Evolutionary conservation across 2,888 invertebrate species (phyloP).

Genomic region (Desoria tigrina): DNA sequence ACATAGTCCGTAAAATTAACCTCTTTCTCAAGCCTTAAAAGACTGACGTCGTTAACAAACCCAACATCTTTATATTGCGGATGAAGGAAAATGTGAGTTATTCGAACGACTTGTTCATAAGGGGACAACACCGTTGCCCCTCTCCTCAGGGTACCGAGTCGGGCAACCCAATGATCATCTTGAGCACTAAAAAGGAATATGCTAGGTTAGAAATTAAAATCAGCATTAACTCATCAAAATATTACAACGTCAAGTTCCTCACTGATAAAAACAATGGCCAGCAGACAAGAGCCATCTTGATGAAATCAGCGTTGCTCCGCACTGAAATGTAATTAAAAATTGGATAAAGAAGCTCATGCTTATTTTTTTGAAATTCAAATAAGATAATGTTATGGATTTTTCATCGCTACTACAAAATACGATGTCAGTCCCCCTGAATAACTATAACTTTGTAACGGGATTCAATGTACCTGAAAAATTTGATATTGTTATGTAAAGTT

Average conservation of each 20-base stretch:
- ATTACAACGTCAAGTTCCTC: slow-evolving; percentile 56
- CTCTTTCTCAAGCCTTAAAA: slow-evolving; percentile 66
- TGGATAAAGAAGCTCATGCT: too few species aligned
- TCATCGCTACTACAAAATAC: too few species aligned
- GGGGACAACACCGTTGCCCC: slow-evolving; percentile 74
- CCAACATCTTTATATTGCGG: slow-evolving; percentile 73
- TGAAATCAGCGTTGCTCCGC: slow-evolving; percentile 71
- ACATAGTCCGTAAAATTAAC: slow-evolving; percentile 66
- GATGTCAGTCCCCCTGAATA: too few species aligned
- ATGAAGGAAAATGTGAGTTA: slow-evolving; percentile 69
- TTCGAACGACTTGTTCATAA: slow-evolving; percentile 70
- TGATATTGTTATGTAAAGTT: too few species aligned
- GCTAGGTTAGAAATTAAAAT: slow-evolving; percentile 2
- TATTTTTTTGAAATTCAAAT: too few species aligned
- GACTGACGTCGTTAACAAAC: slow-evolving; percentile 76
- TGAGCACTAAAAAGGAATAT: slow-evolving; percentile 63
- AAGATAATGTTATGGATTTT: too few species aligned
- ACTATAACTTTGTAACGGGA: too few species aligned
- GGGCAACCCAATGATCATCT: slow-evolving; percentile 76
- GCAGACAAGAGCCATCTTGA: slow-evolving; percentile 75
- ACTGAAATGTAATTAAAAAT: too few species aligned
- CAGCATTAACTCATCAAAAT: slow-evolving; percentile 3
- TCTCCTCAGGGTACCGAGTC: slow-evolving; percentile 72
- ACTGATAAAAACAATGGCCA: slow-evolving; percentile 81
- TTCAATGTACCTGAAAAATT: too few species aligned